Conservation (phyloP, 2,888 invertebrate species). For the Sesia bembeciformis region DNA sequence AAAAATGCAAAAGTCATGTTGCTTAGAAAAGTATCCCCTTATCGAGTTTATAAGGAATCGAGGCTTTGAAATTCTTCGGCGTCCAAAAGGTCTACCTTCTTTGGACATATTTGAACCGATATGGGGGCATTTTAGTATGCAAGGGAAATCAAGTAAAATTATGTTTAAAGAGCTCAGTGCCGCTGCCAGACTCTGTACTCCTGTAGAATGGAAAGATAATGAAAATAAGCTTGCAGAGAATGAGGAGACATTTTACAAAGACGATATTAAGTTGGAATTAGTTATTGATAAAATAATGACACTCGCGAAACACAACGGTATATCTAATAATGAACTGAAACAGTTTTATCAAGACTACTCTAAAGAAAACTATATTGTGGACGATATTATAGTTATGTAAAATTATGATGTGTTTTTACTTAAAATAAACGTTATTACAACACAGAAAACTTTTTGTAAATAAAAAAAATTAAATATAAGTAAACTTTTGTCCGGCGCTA, state of each 20-base stretch:
- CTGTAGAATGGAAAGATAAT: conserved; percentile 1
- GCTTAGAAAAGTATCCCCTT: too few species aligned
- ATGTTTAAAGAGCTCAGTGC: neutral
- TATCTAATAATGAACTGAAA: neutral
- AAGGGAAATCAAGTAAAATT: neutral
- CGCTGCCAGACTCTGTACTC: too few species aligned
- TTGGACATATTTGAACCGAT: neutral
- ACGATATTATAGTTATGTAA: too few species aligned
- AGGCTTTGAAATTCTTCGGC: neutral
- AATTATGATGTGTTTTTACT: too few species aligned
- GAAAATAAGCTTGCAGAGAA: neutral
- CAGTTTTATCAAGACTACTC: too few species aligned
- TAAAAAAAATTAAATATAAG: too few species aligned
- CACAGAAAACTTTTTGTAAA: too few species aligned
- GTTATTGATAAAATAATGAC: conserved; percentile 4
- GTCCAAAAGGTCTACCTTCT: neutral
- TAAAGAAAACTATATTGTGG: too few species aligned
- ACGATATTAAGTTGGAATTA: conserved; percentile 4
- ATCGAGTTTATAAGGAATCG: neutral
- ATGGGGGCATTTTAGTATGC: too few species aligned
- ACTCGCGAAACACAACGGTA: neutral
- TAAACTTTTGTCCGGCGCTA: too few species aligned
- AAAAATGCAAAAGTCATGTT: neutral
- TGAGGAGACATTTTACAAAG: neutral
- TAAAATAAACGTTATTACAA: too few species aligned